phyloP scores from a whole-genome alignment of 2,797 vertebrate genomes.

The Fringilla coelebs region DNA sequence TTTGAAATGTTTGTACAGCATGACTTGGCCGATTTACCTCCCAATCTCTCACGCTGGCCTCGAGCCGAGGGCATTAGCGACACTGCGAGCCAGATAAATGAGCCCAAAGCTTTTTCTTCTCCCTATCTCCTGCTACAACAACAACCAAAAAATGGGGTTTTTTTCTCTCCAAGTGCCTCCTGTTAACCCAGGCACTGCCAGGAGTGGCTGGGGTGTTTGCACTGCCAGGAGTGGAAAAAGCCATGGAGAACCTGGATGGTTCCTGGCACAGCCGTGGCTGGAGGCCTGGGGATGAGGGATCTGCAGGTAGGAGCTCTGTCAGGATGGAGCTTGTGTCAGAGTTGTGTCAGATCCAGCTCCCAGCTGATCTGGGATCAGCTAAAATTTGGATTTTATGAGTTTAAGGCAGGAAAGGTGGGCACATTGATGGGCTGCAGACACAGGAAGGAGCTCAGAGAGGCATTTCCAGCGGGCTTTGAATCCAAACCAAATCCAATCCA shows the following conservation, averaged over 20 bases:
- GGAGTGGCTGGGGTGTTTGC: background rate
- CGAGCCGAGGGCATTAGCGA: slow-evolving; percentile 53
- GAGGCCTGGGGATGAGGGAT: background rate
- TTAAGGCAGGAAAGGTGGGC: background rate
- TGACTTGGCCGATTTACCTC: slow-evolving; percentile 60
- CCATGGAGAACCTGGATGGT: background rate
- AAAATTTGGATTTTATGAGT: background rate
- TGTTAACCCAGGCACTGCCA: background rate
- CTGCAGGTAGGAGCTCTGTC: background rate
- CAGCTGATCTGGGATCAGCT: background rate
- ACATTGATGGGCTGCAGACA: background rate
- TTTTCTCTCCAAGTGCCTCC: background rate
- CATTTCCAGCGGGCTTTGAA: background rate
- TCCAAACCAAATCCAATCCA: background rate
- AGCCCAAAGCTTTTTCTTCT: slow-evolving; percentile 28
- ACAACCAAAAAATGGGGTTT: background rate
- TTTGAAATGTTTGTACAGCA: slow-evolving; percentile 55
- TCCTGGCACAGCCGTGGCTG: background rate
- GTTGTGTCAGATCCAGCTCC: background rate
- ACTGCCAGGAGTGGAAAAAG: background rate
- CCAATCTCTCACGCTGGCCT: slow-evolving; percentile 55
- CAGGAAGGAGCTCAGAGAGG: background rate
- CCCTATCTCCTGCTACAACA: slow-evolving; percentile 31
- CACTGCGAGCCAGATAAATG: slow-evolving; percentile 59
- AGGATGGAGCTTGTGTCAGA: background rate